Evolutionary conservation across 2,797 vertebrate species (phyloP), one percentile per base, ranked within the genome.

Genomic region (Bradypodion pumilum): DNA sequence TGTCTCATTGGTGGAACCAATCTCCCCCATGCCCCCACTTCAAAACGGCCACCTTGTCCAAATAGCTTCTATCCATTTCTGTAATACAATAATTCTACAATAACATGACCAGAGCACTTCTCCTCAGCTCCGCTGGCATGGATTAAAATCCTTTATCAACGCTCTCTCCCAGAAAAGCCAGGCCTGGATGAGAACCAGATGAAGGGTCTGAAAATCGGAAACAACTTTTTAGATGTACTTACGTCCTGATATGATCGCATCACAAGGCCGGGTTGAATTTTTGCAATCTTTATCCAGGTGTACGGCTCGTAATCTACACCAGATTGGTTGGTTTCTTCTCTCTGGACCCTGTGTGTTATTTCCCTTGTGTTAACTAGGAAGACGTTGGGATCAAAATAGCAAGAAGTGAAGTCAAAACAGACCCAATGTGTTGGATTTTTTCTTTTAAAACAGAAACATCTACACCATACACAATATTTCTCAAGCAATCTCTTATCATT

Each of bases 161-260:
- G 85, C 5, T n/a, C 80, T 83, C 82, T 12, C 0, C 59, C 16
- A 19, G 37, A 78, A 68, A 89, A 85, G 93, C 93, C 92, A 89
- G 84, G 89, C 5, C 7, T 80, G 83, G 68, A 89, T 90, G 86
- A 83, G 89, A 90, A 89, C 88, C 94, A 92, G 92, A 89, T 88
- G 91, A 90, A 84, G 62, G 0, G 87, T 88, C 91, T 92, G 93
- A 90, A 94, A 93, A 93, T 94, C 89, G 91, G 91, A 93, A 91
- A 93, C 89, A 79, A 69, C 78, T 85, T 78, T 81, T 87, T 74
- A 72, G 89, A 78, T 76, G 70, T 46, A 84, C 85, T 86, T 79
- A 89, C 84, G 76, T 86, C 91, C 91, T 42, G 91, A 92, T 88
- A 91, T 0, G 1, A 90, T 94, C 92, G 37, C 85, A 78, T 92